Evolutionary conservation across 2,888 invertebrate species (phyloP).

Genomic region (Ectobius pallidus): DNA sequence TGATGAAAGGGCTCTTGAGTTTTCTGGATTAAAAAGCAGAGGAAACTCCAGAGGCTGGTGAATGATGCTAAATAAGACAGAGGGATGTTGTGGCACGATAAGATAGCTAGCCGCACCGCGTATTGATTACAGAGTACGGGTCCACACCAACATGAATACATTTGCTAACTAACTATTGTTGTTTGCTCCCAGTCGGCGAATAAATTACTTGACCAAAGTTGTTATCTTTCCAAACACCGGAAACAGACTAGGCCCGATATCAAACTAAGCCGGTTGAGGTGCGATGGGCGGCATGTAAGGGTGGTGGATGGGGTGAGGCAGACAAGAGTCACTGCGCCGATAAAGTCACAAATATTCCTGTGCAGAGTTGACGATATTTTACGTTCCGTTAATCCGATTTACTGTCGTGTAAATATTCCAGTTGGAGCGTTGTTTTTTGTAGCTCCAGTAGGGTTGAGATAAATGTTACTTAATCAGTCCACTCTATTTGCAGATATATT

Average conservation of each 20-base stretch:
- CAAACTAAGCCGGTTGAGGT: background rate
- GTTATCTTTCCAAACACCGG: background rate
- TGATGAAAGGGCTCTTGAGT: no score
- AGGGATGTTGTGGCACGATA: background rate
- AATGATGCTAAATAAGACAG: background rate
- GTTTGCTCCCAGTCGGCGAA: background rate
- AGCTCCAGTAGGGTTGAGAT: no score
- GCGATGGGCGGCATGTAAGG: no score
- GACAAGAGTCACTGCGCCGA: no score
- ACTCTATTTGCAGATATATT: no score
- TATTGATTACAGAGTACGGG: background rate
- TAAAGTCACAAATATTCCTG: background rate
- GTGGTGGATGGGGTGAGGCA: no score
- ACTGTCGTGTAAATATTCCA: background rate
- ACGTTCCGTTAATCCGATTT: background rate
- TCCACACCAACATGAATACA: background rate
- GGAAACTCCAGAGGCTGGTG: no score
- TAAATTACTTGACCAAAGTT: conserved; percentile 10
- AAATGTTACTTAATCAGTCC: no score
- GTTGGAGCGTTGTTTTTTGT: background rate
- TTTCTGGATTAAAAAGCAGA: no score
- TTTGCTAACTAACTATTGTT: conserved; percentile 16
- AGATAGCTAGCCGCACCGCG: background rate
- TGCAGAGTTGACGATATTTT: background rate
- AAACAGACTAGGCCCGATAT: background rate